phyloP scores from a whole-genome alignment of 2,888 invertebrate species.

The Epinotia nisella region DNA sequence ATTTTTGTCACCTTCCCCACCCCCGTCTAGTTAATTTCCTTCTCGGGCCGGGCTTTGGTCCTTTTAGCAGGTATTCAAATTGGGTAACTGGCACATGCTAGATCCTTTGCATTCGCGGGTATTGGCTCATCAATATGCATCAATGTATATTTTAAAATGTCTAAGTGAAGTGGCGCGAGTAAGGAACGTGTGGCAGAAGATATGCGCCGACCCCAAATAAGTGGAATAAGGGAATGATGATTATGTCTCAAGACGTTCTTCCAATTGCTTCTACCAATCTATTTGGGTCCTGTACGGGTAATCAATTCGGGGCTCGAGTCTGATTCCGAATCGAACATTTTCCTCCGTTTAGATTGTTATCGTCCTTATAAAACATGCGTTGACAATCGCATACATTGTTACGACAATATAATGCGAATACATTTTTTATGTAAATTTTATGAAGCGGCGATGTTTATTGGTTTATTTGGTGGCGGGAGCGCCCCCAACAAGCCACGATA shows the following conservation, averaged over 20 bases:
- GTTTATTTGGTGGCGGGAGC: conserved; percentile 25
- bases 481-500: conserved; percentile 34
- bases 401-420: not conserved
- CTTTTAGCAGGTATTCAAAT: conserved; percentile 19
- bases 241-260: not conserved
- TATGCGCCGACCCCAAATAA: not conserved
- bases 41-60: conserved; percentile 1
- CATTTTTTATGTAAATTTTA: conserved; percentile 38
- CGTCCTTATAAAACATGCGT: conserved; percentile 25
- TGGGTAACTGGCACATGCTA: not conserved
- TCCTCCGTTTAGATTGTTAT: not conserved
- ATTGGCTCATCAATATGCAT: conserved; percentile 23
- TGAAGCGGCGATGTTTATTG: conserved; percentile 40
- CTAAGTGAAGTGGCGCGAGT: no score
- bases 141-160: conserved; percentile 1
- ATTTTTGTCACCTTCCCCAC: not conserved
- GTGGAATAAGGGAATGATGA: not conserved
- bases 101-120: not conserved
- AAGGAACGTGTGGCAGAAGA: not conserved
- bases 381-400: conserved; percentile 27
- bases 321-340: not conserved
- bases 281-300: not conserved
- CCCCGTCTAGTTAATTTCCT: not conserved
- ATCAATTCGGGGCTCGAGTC: not conserved
- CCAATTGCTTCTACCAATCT: conserved; percentile 1